These are phyloP conservation scores for Scelioninae gen. 2 DNA, from an alignment of 2,888 invertebrate species.

Conservation along the genomic window DNA sequence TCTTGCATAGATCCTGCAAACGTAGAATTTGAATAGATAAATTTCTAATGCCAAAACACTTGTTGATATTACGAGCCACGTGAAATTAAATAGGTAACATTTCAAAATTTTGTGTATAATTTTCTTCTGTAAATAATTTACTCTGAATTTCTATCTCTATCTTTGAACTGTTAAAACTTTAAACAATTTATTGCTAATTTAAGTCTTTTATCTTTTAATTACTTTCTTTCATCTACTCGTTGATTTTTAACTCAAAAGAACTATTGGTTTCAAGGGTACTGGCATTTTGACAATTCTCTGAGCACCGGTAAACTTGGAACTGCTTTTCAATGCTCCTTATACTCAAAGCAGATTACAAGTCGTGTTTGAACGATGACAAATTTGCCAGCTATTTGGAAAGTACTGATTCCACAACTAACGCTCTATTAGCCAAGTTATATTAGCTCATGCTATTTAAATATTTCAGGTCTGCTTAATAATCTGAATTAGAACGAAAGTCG, in stretches of 20 bases:
- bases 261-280: constrained; percentile 29
- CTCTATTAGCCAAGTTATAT: constrained; percentile 4
- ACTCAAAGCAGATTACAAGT: constrained; percentile 19
- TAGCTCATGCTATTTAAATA: constrained; percentile 22
- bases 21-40: no score
- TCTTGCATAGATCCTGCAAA: no score
- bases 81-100: no score
- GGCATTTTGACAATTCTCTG: constrained; percentile 17
- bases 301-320: constrained; percentile 30
- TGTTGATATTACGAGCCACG: no score
- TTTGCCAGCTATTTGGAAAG: constrained; percentile 11
- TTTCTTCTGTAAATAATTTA: no score
- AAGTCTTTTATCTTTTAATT: no score
- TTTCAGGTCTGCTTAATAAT: constrained; percentile 6
- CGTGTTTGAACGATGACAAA: constrained; percentile 13
- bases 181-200: no score
- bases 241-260: not conserved
- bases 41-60: no score
- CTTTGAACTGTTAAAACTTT: no score
- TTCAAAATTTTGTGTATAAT: no score
- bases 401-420: constrained; percentile 19
- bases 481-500: constrained; percentile 17
- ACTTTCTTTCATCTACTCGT: no score
- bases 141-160: no score
- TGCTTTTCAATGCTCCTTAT: constrained; percentile 36